Evolutionary conservation across 2,888 invertebrate species (phyloP), one percentile per base, ranked within the genome.

Genomic region (Cecidostiba fungosa): DNA sequence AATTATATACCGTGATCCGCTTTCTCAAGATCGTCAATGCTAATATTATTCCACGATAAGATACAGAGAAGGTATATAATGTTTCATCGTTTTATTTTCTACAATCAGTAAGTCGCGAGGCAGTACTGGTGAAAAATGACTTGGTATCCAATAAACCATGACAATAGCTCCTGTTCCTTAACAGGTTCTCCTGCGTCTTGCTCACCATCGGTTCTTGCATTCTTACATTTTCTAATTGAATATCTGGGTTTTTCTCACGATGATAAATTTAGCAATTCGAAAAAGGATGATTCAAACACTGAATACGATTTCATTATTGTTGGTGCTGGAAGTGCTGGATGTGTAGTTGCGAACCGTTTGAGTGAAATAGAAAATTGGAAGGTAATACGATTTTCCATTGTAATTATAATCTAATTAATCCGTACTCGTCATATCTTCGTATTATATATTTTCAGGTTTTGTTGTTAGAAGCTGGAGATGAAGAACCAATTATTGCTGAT

Each of bases 401-500:
- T 26, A 1, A 47, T 43, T 16, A 5, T 74, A 62, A 5, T 23
- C 3, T 23, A 62, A 8, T 62, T 19, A 23, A 23, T 62, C 62
- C 8, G 4, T 62, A 62, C 23, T 62, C 62, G 4, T n/a, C 0
- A 70, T 50, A 47, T 29, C 32, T n/a, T 72, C 19, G 32, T 43
- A 19, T 12, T 29, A 26, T 36, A 66, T 39, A 66, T 39, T 92
- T 90, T 1, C 92, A 95, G 96, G 93, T 96, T 10, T 93, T 96
- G 0, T 93, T 96, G 0, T 91, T 96, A 77, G 96, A 96, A 94
- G 96, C 95, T 0, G 96, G 95, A 0, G 94, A 94, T 1, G 96
- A 96, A 90, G 95, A 96, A 90, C 96, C 96, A 0, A 94, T 95
- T 29, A 94, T 95, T 0, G 95, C 96, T 0, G 95, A 95, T 66